Percentiles rank a stretch among this genome's conserved stretches.
Evolutionary conservation across 2,888 invertebrate species (phyloP).

Genomic region (Colletes collaris): DNA sequence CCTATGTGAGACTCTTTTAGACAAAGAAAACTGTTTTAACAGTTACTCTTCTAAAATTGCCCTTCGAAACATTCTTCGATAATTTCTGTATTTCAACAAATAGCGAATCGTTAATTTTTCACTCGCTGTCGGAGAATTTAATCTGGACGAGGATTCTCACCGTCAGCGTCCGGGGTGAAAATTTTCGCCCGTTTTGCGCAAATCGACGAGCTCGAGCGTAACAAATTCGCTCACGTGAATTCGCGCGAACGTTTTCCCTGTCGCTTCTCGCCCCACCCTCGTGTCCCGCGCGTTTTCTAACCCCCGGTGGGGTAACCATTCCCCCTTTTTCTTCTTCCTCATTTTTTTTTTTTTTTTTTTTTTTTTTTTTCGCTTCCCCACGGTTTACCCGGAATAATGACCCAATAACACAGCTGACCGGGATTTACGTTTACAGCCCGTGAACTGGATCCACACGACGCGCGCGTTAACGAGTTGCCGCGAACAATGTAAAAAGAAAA

Average conservation of each 20-base stretch:
- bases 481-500: conserved; percentile 42
- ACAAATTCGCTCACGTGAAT: conserved; percentile 27
- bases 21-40: too few relatives aligned
- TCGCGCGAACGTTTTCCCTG: conserved; percentile 37
- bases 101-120: too few relatives aligned
- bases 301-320: conserved; percentile 41
- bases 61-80: too few relatives aligned
- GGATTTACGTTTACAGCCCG: conserved; percentile 52
- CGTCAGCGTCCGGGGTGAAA: too few relatives aligned
- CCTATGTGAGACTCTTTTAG: too few relatives aligned
- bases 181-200: conserved; percentile 22
- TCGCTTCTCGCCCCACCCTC: neutral
- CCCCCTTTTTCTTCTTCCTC: conserved; percentile 46
- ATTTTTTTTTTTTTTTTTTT: too few relatives aligned
- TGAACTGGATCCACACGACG: conserved; percentile 43
- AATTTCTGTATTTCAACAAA: too few relatives aligned
- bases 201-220: conserved; percentile 21
- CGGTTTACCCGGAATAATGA: conserved; percentile 59
- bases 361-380: conserved; percentile 50
- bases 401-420: conserved; percentile 60
- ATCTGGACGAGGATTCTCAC: too few relatives aligned
- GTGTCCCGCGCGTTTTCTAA: conserved; percentile 34
- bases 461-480: conserved; percentile 54
- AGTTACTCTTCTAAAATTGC: too few relatives aligned
- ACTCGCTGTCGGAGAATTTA: too few relatives aligned